A percentile compares a stretch with the other conserved stretches of the same genome.
Evolutionary conservation across 92 coral and sea anemone genomes (phyloP).

Genomic region (Meandrina meandrites): DNA sequence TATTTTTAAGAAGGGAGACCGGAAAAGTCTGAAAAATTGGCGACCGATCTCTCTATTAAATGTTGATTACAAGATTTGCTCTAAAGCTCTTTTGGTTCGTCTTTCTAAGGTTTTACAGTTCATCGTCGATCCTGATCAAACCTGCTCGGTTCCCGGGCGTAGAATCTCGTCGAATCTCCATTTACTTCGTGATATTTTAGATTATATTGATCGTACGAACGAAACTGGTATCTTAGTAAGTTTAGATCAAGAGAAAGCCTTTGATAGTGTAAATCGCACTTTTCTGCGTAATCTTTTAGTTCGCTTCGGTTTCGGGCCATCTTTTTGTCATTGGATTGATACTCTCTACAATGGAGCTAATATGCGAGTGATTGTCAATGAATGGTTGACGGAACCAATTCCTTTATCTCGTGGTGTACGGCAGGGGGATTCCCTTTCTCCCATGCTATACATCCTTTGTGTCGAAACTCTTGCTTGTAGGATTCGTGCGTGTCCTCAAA

Average conservation of each 20-base stretch:
- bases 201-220: neutral
- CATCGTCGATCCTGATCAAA: neutral
- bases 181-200: slow-evolving; percentile 26
- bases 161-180: neutral
- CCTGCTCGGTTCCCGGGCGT: slow-evolving; percentile 8
- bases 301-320: slow-evolving; percentile 12
- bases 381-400: neutral
- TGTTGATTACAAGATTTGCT: slow-evolving; percentile 8
- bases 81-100: neutral
- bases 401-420: slow-evolving; percentile 8
- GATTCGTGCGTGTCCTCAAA: neutral
- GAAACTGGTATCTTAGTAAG: slow-evolving; percentile 20
- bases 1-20: slow-evolving; percentile 6
- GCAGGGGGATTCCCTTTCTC: slow-evolving; percentile 28
- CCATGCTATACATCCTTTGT: neutral
- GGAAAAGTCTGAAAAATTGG: neutral
- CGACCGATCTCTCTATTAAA: neutral
- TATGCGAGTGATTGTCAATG: slow-evolving; percentile 1
- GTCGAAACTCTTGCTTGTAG: neutral
- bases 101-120: neutral
- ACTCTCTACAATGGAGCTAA: neutral
- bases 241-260: slow-evolving; percentile 48
- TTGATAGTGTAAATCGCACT: slow-evolving; percentile 30
- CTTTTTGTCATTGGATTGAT: neutral
- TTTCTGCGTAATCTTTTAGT: neutral